Base-by-base conservation (phyloP, 2,888 invertebrate genomes). In the Pardosa pseudoannulata region DNA sequence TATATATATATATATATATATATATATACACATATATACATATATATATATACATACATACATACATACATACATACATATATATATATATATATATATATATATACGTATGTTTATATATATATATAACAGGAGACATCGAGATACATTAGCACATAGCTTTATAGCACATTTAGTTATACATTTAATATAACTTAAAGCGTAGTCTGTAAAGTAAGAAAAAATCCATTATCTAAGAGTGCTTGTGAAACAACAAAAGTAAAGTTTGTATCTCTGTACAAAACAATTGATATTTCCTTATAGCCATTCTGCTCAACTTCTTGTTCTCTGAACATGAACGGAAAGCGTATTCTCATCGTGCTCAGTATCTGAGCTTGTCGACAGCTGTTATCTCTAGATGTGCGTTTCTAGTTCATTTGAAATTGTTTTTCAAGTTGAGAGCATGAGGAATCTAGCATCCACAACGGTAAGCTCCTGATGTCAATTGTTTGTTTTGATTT, bases 401-500 rank as follows among this genome's bases (percentile, higher is more conserved):
- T 83, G 82, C 82, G 82, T 39, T 81, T 81, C 75, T 75, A 70
- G 62, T 75, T 76, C 76, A 64, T 71, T 83, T 46, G 56, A 56
- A 62, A 29, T 70, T 62, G 76, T 72, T 72, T 27, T 16, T 23
- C 29, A 68, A 62, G 29, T 32, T 72, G 27, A 71, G 50, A 36
- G 19, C 46, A 29, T 39, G 28, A 71, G 76, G 65, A 72, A 72
- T 71, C 82, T 83, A 88, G 80, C 88, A 88, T 68, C 79, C 80
- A 62, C 88, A 88, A 27, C 81, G 76, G 78, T 85, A 88, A 76
- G 73, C 75, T 80, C 85, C 80, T 27, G 85, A 23, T 28, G 79
- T 68, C 23, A 74, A n/a, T 70, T 80, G 88, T 79, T 88, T 79
- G 29, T 70, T 82, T 75, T 88, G 86, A 62, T 78, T 88, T 16